phyloP scores from a whole-genome alignment of 30 jellyfish, hydroid and myxozoan species.

The Haliclystus octoradiatus region DNA sequence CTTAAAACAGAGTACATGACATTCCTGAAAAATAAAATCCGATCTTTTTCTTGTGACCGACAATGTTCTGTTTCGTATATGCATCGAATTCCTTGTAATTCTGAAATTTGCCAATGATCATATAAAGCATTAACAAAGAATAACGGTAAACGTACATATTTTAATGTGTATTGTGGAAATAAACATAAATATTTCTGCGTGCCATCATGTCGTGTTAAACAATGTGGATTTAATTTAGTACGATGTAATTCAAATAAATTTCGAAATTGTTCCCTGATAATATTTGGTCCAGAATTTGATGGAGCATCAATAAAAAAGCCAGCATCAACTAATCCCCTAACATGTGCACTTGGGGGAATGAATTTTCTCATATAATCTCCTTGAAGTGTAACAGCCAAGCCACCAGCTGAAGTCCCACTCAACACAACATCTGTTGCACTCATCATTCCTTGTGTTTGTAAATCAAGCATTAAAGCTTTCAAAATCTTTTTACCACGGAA shows the following conservation, averaged over 20 bases:
- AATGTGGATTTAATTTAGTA: slow-evolving; percentile 37
- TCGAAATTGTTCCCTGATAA: slow-evolving; percentile 53
- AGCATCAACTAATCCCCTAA: slow-evolving; percentile 79
- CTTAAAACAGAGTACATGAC: slow-evolving; percentile 34
- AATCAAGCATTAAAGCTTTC: slow-evolving; percentile 44
- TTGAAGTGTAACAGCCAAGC: slow-evolving; percentile 75
- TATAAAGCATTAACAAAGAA: slow-evolving; percentile 69
- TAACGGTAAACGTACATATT: slow-evolving; percentile 36
- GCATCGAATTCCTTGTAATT: slow-evolving; percentile 62
- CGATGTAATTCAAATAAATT: slow-evolving; percentile 48
- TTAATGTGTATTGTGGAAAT: slow-evolving; percentile 56
- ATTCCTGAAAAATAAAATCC: slow-evolving; percentile 54
- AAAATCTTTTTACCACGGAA: slow-evolving; percentile 70
- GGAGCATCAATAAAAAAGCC: slow-evolving; percentile 65
- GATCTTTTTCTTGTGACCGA: slow-evolving; percentile 39
- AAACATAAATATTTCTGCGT: slow-evolving; percentile 38
- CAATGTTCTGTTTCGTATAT: slow-evolving; percentile 62
- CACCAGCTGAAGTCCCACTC: slow-evolving; percentile 99
- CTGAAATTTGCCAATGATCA: slow-evolving; percentile 96
- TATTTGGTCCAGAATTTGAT: slow-evolving; percentile 27
- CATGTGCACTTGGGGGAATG: slow-evolving; percentile 61
- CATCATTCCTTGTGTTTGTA: slow-evolving; percentile 20
- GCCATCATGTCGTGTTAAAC: slow-evolving; percentile 21
- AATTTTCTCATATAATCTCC: slow-evolving; percentile 56
- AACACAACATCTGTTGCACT: slow-evolving; percentile 57